Evolutionary conservation across 2,888 invertebrate species (phyloP).

Genomic region (Ormyrus thymus): DNA sequence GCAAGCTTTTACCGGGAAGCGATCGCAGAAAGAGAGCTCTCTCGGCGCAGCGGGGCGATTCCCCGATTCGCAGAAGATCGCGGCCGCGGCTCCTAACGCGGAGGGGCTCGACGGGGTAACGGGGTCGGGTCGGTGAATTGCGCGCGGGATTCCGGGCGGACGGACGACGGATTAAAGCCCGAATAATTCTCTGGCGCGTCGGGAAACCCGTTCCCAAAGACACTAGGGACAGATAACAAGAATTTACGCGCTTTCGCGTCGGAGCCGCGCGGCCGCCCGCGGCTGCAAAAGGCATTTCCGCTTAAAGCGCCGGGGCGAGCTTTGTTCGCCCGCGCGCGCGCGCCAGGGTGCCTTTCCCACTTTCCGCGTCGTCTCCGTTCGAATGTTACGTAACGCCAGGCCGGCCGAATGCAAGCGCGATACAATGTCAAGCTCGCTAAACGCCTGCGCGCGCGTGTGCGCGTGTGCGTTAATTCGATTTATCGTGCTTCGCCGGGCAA

Average conservation of each 20-base stretch:
- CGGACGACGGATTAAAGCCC: slow-evolving; percentile 45
- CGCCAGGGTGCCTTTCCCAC: not conserved
- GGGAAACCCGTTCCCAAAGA: slow-evolving; percentile 44
- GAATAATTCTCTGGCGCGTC: slow-evolving; percentile 48
- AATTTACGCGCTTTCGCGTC: slow-evolving; percentile 41
- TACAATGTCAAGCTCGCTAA: not conserved
- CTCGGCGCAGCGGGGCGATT: too few species aligned
- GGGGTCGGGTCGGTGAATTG: too few species aligned
- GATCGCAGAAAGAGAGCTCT: too few species aligned
- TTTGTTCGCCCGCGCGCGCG: too few species aligned
- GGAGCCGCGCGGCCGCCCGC: not conserved
- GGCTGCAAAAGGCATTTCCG: slow-evolving; percentile 36
- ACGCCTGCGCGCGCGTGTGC: not conserved
- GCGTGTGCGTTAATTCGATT: slow-evolving; percentile 35
- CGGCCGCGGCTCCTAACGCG: too few species aligned
- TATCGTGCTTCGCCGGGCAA: slow-evolving; percentile 22
- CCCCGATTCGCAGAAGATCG: too few species aligned
- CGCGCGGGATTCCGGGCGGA: not conserved
- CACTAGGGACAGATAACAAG: slow-evolving; percentile 43
- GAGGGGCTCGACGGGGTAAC: too few species aligned
- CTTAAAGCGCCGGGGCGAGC: not conserved
- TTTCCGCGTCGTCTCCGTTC: not conserved
- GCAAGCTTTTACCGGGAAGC: too few species aligned
- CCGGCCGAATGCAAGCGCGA: not conserved
- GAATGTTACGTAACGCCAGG: not conserved